phyloP scores from a whole-genome alignment of 2,797 vertebrate genomes.

The Eupleurogrammus muticus region DNA sequence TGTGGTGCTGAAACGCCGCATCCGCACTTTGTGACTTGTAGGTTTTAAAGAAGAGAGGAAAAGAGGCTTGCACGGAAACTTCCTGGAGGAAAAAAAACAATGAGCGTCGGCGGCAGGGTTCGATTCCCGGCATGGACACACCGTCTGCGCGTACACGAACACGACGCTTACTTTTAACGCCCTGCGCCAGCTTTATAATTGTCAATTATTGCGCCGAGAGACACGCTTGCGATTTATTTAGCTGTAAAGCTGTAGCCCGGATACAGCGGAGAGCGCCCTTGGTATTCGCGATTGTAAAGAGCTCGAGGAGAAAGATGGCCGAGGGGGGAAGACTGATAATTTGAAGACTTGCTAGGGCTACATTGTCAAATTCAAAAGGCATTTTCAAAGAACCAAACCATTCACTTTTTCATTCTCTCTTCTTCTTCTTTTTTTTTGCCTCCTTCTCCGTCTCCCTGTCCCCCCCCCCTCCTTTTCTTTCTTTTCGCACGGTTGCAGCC shows the following conservation, averaged over 20 bases:
- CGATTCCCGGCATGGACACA: neutral
- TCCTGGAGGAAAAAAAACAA: too few species aligned
- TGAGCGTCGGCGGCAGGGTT: too few species aligned
- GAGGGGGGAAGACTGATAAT: slow-evolving; percentile 79
- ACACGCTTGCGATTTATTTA: slow-evolving; percentile 74
- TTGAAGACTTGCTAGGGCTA: slow-evolving; percentile 85
- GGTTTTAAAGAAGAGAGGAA: neutral
- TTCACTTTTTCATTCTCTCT: slow-evolving; percentile 77
- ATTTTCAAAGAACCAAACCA: slow-evolving; percentile 85
- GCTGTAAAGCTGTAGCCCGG: slow-evolving; percentile 76
- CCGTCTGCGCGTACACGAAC: slow-evolving; percentile 39
- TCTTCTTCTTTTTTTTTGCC: slow-evolving; percentile 61
- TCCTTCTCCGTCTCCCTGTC: slow-evolving; percentile 46
- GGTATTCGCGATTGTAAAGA: slow-evolving; percentile 83
- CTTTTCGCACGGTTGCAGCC: slow-evolving; percentile 81
- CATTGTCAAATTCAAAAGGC: slow-evolving; percentile 86
- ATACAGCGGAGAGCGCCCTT: slow-evolving; percentile 77
- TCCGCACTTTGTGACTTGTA: neutral
- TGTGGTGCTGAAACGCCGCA: slow-evolving; percentile 72
- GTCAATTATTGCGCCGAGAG: slow-evolving; percentile 67
- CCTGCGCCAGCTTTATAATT: slow-evolving; percentile 66
- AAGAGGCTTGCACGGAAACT: too few species aligned
- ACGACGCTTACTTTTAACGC: slow-evolving; percentile 66
- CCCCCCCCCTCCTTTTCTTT: slow-evolving; percentile 64
- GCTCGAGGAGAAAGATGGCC: slow-evolving; percentile 73